phyloP scores from a whole-genome alignment of 2,797 vertebrate species.

The Hypotaenidia okinawae region DNA sequence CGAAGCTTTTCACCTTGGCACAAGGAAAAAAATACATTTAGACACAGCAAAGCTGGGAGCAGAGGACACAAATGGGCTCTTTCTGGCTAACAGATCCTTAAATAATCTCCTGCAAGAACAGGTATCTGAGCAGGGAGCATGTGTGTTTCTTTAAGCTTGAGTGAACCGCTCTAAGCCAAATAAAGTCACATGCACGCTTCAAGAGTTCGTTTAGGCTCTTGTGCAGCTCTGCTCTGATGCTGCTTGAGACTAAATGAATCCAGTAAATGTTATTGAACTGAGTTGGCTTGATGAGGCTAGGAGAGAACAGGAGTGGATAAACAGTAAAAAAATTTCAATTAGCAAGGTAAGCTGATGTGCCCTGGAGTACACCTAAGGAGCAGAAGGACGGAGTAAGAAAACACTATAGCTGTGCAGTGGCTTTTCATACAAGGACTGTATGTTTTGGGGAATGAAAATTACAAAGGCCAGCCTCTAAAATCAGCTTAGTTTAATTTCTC shows the following conservation, averaged over 20 bases:
- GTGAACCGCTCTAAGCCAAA: neutral
- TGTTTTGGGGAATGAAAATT: neutral
- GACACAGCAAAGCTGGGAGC: neutral
- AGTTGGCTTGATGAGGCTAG: neutral
- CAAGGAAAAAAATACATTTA: neutral
- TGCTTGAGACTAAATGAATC: neutral
- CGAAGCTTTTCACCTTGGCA: constrained; percentile 93
- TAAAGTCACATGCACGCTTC: neutral
- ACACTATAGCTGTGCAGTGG: neutral
- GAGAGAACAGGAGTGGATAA: neutral
- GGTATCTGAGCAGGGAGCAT: neutral
- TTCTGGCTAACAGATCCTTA: neutral
- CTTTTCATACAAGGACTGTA: neutral
- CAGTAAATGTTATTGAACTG: neutral
- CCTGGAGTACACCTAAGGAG: neutral
- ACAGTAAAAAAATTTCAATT: neutral
- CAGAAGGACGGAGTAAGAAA: neutral
- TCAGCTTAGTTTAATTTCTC: neutral
- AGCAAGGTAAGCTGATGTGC: neutral
- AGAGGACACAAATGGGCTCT: neutral
- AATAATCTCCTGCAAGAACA: neutral
- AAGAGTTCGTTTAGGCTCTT: neutral
- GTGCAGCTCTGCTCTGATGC: neutral
- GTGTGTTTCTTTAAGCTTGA: neutral
- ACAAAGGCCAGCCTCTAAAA: neutral